Base-by-base conservation (phyloP, 2,113 vertebrate species). In the Macquaria australasica region DNA sequence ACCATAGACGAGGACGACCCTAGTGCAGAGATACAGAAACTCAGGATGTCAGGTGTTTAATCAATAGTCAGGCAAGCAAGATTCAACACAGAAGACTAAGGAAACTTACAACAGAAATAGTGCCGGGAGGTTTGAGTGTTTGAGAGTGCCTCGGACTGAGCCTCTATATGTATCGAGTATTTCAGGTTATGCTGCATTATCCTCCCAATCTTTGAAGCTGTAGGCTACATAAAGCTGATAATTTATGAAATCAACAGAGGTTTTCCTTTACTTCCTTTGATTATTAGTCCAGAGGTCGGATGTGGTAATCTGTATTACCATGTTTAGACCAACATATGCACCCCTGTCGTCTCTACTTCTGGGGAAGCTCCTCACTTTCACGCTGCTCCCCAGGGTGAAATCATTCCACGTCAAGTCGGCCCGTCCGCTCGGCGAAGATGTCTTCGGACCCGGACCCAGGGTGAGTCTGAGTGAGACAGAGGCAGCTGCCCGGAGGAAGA, bases 21-120 rank as follows among this genome's bases (percentile, higher is more conserved):
- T 11, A 51, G 63, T 28, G 63, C 63, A 76, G 21, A 82, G 43
- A 76, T 39, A 62, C 23, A 69, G 8, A 60, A 50, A 16, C 8
- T 39, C 48, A 5, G 2, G 39, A 14, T 34, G 34, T 43, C 23
- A 77, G 37, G 41, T 48, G 25, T 53, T 64, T 39, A 25, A 41
- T 77, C 74, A 28, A 28, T 28, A 56, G n/a, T 20, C 23, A 56
- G 48, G 6, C 1, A 3, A 55, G 15, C 21, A 25, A 15, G 45
- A 76, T 51, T 18, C 20, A 59, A 59, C 23, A 25, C 71, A 45
- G n/a, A 12, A 58, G 16, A 21, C 39, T 21, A 16, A 58, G 4
- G 51, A 56, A 34, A 70, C 16, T 16, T 60, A 31, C 6, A 31
- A 12, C 14, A 45, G 21, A 64, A 21, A 43, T 3, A 69, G 7